Evolutionary conservation across 2,888 invertebrate genomes (phyloP).

Genomic region (Macrosoma leucophasiata): DNA sequence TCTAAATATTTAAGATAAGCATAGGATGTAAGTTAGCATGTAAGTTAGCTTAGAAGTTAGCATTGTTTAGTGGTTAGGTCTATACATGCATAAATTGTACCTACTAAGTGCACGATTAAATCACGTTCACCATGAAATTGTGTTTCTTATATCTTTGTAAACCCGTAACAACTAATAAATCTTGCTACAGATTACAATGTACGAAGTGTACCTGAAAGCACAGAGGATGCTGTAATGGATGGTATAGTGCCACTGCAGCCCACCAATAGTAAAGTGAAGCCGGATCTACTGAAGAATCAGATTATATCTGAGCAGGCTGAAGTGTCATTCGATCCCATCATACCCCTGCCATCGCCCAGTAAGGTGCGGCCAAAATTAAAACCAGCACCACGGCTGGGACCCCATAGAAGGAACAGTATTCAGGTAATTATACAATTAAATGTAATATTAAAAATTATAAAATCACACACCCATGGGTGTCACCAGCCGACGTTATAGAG

Average conservation of each 20-base stretch:
- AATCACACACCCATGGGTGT: neutral
- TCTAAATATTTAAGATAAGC: too few relatives aligned
- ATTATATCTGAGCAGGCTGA: conserved; percentile 65
- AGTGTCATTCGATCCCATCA: conserved; percentile 66
- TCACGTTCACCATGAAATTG: too few relatives aligned
- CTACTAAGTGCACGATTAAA: too few relatives aligned
- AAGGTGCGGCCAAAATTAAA: conserved; percentile 81
- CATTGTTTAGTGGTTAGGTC: too few relatives aligned
- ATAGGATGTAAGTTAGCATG: too few relatives aligned
- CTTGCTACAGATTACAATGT: conserved; percentile 50
- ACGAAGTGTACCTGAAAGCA: conserved; percentile 49
- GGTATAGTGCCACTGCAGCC: conserved; percentile 58
- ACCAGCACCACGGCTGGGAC: conserved; percentile 79
- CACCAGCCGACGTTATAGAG: neutral
- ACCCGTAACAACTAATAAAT: too few relatives aligned
- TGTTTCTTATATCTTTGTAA: too few relatives aligned
- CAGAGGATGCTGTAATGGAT: conserved; percentile 51
- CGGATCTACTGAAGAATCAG: conserved; percentile 56
- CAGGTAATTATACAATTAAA: conserved; percentile 43
- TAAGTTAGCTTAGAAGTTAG: too few relatives aligned
- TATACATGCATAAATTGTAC: too few relatives aligned
- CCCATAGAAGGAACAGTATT: conserved; percentile 79
- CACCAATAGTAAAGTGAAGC: conserved; percentile 41
- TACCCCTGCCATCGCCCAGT: conserved; percentile 72
- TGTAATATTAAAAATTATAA: conserved; percentile 2